Percentiles rank a stretch among this genome's conserved stretches.
Conservation (phyloP, 2,113 vertebrate genomes). For the Henicopernis longicauda region DNA sequence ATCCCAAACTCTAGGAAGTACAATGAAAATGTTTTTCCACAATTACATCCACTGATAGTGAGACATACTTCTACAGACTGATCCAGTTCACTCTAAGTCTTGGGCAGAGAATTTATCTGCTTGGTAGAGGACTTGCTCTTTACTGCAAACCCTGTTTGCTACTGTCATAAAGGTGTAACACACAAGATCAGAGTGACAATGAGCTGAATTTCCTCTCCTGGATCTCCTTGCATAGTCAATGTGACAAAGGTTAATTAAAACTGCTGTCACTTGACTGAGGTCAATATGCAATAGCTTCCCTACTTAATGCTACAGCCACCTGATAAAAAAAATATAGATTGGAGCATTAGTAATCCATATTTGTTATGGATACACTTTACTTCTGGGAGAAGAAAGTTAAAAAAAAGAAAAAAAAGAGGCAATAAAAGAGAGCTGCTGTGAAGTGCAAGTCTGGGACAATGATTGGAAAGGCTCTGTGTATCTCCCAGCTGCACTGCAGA, state of each 20-base stretch:
- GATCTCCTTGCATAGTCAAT: background rate
- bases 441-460: background rate
- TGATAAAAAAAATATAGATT: background rate
- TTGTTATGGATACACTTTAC: background rate
- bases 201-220: background rate
- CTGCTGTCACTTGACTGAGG: background rate
- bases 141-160: background rate
- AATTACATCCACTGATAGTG: background rate
- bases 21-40: background rate
- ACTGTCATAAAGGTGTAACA: background rate
- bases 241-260: background rate
- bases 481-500: background rate
- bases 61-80: background rate
- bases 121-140: background rate
- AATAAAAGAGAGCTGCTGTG: background rate
- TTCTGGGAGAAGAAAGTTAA: background rate
- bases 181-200: background rate
- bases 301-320: background rate
- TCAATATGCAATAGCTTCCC: background rate
- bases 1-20: background rate
- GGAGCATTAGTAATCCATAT: background rate
- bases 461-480: background rate
- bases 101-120: background rate
- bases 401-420: too few relatives aligned
- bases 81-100: background rate